These are phyloP conservation scores for Diadophis punctatus DNA, from an alignment of 2,113 vertebrate species.

Conservation along the genomic window DNA sequence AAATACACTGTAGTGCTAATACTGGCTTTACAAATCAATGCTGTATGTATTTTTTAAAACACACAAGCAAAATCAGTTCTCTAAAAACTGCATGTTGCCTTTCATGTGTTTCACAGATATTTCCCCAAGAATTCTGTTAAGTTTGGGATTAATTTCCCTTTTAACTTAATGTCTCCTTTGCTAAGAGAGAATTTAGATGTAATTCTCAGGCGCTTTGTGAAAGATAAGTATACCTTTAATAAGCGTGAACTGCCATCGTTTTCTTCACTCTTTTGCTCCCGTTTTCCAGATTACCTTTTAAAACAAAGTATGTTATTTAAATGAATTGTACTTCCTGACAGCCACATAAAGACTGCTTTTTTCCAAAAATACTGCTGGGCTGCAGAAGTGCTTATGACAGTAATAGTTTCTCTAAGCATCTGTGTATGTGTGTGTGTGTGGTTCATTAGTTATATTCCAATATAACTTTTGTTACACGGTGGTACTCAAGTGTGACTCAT, in stretches of 20 bases:
- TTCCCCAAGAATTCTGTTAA: background rate
- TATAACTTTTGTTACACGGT: background rate
- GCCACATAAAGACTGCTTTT: background rate
- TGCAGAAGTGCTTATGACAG: background rate
- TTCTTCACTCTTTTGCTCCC: background rate
- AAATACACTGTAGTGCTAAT: background rate
- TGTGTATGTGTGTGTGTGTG: background rate
- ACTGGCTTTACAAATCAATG: background rate
- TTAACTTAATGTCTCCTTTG: background rate
- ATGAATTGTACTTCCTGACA: background rate
- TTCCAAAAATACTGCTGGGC: background rate
- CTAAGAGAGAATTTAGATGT: background rate
- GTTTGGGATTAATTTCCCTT: background rate
- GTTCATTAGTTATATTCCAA: background rate
- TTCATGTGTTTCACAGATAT: background rate
- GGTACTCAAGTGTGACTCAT: background rate
- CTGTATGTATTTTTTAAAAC: background rate
- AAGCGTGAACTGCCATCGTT: background rate
- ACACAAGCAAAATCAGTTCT: background rate
- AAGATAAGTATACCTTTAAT: background rate
- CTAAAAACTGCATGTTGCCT: background rate
- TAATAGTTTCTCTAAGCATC: rapidly evolving
- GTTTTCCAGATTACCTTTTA: background rate
- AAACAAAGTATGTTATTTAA: background rate
- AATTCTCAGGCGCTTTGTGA: background rate